Evolutionary conservation across 2,113 vertebrate genomes (phyloP), one percentile per base, ranked within the genome.

Genomic region (Aramus guarauna): DNA sequence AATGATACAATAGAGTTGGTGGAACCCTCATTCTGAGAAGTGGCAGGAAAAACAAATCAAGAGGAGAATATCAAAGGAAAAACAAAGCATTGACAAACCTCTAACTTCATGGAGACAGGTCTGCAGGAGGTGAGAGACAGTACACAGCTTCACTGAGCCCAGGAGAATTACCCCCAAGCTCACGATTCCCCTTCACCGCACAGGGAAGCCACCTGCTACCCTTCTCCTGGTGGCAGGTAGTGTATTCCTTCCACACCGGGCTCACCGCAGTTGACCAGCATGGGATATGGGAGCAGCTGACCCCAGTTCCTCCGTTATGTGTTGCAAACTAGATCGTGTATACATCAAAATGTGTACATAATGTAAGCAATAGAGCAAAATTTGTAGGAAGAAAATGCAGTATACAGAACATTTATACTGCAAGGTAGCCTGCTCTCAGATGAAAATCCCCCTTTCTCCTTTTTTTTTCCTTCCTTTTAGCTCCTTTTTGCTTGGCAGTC

Each of bases 291-390:
- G 20, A 83, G 36, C 9, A 37, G 7, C 1, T 37, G 62, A n/a
- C 3, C 12, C 5, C 39, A 15, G 11, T 34, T 76, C 30, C 30
- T 83, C 19, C 67, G 56, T 63, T 62, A 37, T 37, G 16, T 14
- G 26, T 60, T 45, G 27, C 52, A 58, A 32, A 73, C 39, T 9
- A 29, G 30, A 48, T 12, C 0, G 0, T 12, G 19, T 11, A 4
- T 5, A 26, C 11, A 11, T 17, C 58, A 47, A 56, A 32, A 15
- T 4, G 12, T 8, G 15, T 9, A 22, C 6, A 3, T 23, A 47
- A 66, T 7, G 5, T 17, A 43, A 92, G 23, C 32, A 76, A 22
- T 0, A 45, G 32, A 62, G 23, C 2, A 74, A 23, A 78, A 64
- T 24, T 24, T 47, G 19, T 1, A 56, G 39, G 43, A 39, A 67